Conservation (phyloP, 2,113 vertebrate genomes). For the Dasyprocta punctata region DNA sequence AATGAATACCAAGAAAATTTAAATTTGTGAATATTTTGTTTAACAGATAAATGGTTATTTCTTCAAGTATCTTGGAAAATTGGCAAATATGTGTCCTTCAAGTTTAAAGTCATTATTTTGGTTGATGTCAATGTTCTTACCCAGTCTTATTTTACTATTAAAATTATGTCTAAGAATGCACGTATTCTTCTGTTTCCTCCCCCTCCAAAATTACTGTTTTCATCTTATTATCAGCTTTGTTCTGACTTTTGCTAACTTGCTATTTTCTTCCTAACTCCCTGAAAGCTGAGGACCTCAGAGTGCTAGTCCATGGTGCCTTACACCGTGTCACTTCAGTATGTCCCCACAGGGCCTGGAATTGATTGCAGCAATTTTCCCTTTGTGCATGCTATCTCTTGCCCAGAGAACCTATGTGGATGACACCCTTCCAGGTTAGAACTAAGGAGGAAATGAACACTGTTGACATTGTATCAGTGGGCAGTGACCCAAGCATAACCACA, state of each 20-base stretch:
- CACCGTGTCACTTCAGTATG: slow-evolving; percentile 29
- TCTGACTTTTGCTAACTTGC: slow-evolving; percentile 71
- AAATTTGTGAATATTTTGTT: slow-evolving; percentile 9
- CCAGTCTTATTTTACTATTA: background rate
- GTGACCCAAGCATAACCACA: slow-evolving; percentile 69
- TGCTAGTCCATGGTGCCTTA: background rate
- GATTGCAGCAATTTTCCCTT: slow-evolving; percentile 33
- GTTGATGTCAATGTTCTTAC: background rate
- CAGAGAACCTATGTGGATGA: slow-evolving; percentile 51
- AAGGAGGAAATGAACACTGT: slow-evolving; percentile 60
- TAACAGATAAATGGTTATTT: slow-evolving; percentile 15
- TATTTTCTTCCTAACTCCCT: slow-evolving; percentile 50
- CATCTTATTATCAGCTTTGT: slow-evolving; percentile 68
- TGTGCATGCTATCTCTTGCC: background rate
- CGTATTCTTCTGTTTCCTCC: background rate
- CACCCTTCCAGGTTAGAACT: slow-evolving; percentile 40
- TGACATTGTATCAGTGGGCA: slow-evolving; percentile 70
- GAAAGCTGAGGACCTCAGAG: slow-evolving; percentile 58
- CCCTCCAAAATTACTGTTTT: background rate
- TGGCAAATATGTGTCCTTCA: background rate
- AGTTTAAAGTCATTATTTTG: background rate
- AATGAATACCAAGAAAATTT: background rate
- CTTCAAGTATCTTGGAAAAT: background rate
- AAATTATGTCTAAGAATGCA: background rate
- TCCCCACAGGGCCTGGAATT: slow-evolving; percentile 18